Base-by-base conservation (phyloP, 2,113 vertebrate genomes). In the Myotis lucifugus region DNA sequence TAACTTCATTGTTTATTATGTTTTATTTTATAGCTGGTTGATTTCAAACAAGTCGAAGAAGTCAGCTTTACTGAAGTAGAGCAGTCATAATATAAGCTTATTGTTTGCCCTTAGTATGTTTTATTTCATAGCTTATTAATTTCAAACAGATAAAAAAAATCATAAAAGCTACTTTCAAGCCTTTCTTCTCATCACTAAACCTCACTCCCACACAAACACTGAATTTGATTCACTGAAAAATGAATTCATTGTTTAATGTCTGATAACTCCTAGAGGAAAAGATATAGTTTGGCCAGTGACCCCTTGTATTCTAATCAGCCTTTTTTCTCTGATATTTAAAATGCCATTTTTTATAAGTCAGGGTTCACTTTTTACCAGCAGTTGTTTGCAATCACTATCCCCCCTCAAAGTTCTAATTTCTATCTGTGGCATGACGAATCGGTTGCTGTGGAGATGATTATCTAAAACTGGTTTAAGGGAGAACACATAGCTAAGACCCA, bases 371-470 rank as follows among this genome's bases (percentile, higher is more conserved):
- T 95, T 95, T 85, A 90, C 29, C 87, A 95, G 42, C 42, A 82
- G 70, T 96, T 97, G 18, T 85, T 97, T 94, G 17, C 89, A 97
- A 73, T 94, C 93, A 10, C 76, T 91, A 84, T 98, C 96, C 48
- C 15, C 34, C 69, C 42, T 86, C 84, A 93, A 88, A 96, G 73
- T 96, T 61, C 82, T 93, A 73, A 96, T 86, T 96, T 96, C 64
- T 94, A 3, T 97, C 89, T 94, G 54, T 77, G 42, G 76, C 92
- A 93, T 2, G 6, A 93, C 69, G 52, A 79, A 72, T 91, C 79
- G 61, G 88, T 94, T 96, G 59, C 69, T 96, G 40, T 97, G 81
- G 81, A 95, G 76, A 91, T 95, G 95, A 96, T 85, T 95, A 61
- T 88, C 67, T 95, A 96, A 95, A 95, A 87, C 61, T 87, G 79